phyloP scores from a whole-genome alignment of 2,888 invertebrate genomes.

The Nomada fucata region DNA sequence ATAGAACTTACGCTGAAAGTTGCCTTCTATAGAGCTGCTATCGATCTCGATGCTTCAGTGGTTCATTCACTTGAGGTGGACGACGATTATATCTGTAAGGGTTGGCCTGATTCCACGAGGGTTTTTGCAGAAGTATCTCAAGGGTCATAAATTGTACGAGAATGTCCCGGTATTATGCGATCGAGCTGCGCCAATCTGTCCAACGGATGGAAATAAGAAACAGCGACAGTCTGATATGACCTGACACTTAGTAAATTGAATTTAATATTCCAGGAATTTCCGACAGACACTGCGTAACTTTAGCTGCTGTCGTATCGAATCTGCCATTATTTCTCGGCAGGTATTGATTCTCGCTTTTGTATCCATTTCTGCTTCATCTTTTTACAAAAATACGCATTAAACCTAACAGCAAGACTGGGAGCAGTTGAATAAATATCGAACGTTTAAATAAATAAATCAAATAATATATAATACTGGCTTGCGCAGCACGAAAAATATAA shows the following conservation, averaged over 20 bases:
- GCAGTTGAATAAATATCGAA: background rate
- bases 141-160: slow-evolving; percentile 21
- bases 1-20: slow-evolving; percentile 18
- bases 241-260: slow-evolving; percentile 1
- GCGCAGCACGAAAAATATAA: too few relatives aligned
- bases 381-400: too few relatives aligned
- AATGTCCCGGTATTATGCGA: slow-evolving; percentile 3
- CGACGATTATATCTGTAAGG: slow-evolving; percentile 24
- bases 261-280: background rate
- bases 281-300: background rate
- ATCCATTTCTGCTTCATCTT: background rate
- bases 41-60: slow-evolving; percentile 32
- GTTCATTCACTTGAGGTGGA: slow-evolving; percentile 18
- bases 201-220: background rate
- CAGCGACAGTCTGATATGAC: background rate
- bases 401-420: too few relatives aligned
- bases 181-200: slow-evolving; percentile 4
- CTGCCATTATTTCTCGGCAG: background rate
- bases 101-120: slow-evolving; percentile 29
- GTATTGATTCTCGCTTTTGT: background rate
- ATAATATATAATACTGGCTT: too few relatives aligned
- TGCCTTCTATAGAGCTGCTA: slow-evolving; percentile 22
- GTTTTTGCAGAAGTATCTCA: slow-evolving; percentile 24
- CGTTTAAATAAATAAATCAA: background rate
- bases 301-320: background rate